These are phyloP conservation scores for Escarpia spicata DNA, from an alignment of 2,888 invertebrate genomes.

Conservation along the genomic window DNA sequence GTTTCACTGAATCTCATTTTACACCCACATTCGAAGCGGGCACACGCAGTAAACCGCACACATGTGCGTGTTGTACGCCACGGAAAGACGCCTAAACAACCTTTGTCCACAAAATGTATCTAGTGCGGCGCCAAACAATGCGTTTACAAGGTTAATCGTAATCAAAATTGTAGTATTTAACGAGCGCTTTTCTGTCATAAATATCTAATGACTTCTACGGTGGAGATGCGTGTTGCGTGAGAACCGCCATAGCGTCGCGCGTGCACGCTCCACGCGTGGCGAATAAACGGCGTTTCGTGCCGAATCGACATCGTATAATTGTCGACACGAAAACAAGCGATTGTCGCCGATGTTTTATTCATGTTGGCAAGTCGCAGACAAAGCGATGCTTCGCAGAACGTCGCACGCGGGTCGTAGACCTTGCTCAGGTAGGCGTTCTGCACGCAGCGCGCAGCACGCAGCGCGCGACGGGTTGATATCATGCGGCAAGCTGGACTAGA, in stretches of 20 bases:
- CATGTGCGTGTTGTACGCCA: not conserved
- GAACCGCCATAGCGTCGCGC: not conserved
- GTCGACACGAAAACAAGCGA: slow-evolving; percentile 4
- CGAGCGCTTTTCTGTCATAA: not conserved
- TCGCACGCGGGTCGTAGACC: not conserved
- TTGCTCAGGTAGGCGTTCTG: not conserved
- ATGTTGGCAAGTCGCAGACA: not conserved
- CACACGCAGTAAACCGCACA: not conserved
- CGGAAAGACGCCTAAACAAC: not conserved
- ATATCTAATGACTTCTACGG: not conserved
- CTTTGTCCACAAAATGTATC: not conserved
- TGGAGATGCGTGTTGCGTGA: not conserved
- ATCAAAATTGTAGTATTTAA: not conserved
- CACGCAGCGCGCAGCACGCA: not conserved
- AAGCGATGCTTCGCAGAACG: not conserved
- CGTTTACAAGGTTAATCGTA: not conserved
- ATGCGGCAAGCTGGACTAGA: not conserved
- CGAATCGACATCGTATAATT: not conserved
- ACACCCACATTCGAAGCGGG: not conserved
- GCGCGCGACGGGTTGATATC: not conserved
- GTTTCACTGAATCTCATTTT: not conserved
- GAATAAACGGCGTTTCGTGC: slow-evolving; percentile 8
- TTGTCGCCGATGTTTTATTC: slow-evolving; percentile 16
- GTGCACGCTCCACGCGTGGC: not conserved
- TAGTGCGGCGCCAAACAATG: not conserved